These are phyloP conservation scores for Ischnus inquisitorius DNA, from an alignment of 2,888 invertebrate species.

Conservation along the genomic window DNA sequence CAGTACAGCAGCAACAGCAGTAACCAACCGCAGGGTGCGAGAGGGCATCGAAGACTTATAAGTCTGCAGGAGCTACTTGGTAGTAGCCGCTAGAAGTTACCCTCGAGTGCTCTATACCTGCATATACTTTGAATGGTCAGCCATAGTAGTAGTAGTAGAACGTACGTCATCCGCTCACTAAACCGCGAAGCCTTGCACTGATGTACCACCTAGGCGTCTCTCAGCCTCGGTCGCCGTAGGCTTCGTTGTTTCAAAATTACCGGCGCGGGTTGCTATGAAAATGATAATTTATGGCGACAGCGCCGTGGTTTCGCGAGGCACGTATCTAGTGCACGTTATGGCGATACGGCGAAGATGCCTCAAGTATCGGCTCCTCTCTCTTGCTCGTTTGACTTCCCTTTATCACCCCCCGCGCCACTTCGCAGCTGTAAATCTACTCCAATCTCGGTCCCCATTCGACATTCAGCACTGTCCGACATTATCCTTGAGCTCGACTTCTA, in stretches of 20 bases:
- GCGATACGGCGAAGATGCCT: conserved; percentile 36
- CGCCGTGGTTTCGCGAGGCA: conserved; percentile 74
- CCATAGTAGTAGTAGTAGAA: conserved; percentile 8
- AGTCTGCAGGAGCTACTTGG: conserved; percentile 33
- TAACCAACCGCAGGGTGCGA: conserved; percentile 55
- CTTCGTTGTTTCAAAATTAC: conserved; percentile 77
- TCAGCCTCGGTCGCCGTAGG: conserved; percentile 62
- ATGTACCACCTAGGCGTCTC: conserved; percentile 28
- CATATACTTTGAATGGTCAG: conserved; percentile 15
- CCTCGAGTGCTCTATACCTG: conserved; percentile 10
- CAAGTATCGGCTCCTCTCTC: conserved; percentile 55
- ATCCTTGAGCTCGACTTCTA: not conserved
- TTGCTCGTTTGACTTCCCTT: conserved; percentile 46
- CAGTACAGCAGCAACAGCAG: conserved; percentile 32
- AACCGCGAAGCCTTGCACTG: conserved; percentile 52
- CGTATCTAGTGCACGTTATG: conserved; percentile 80
- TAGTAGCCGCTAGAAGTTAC: conserved; percentile 45
- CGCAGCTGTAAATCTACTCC: conserved; percentile 23
- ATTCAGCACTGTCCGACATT: conserved; percentile 21
- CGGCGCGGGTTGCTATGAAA: conserved; percentile 80
- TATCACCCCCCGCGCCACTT: conserved; percentile 26
- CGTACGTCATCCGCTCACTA: conserved; percentile 23
- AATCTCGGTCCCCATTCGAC: conserved; percentile 20
- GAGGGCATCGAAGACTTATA: conserved; percentile 30
- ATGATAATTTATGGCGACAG: conserved; percentile 83